A percentile compares a stretch with the other conserved stretches of the same genome.
phyloP scores from a whole-genome alignment of 2,888 invertebrate genomes.

The Odontocerum albicorne region DNA sequence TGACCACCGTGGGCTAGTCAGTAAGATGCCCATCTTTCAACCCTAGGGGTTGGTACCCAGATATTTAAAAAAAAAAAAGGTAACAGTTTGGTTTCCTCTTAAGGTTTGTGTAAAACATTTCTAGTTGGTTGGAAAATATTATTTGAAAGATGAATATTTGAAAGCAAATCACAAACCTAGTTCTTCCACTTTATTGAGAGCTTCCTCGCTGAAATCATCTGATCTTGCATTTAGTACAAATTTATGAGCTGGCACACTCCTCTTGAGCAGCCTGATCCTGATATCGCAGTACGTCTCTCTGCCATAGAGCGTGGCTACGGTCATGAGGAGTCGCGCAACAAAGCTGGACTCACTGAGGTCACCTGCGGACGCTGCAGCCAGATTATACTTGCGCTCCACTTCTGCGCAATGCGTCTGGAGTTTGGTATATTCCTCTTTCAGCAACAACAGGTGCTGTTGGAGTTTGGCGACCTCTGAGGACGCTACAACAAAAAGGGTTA shows the following conservation, averaged over 20 bases:
- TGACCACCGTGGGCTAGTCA: too few relatives aligned
- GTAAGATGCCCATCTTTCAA: too few relatives aligned
- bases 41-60: too few relatives aligned
- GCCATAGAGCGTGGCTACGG: slow-evolving; percentile 80
- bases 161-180: slow-evolving; percentile 70
- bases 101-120: too few relatives aligned
- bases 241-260: slow-evolving; percentile 80
- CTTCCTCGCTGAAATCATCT: slow-evolving; percentile 80
- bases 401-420: slow-evolving; percentile 80
- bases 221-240: slow-evolving; percentile 88
- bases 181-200: slow-evolving; percentile 65
- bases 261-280: slow-evolving; percentile 70
- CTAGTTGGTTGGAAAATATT: too few relatives aligned
- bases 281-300: slow-evolving; percentile 83
- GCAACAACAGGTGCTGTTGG: slow-evolving; percentile 81
- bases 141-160: too few relatives aligned
- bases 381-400: slow-evolving; percentile 81
- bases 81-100: too few relatives aligned
- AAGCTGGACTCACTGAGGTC: slow-evolving; percentile 75
- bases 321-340: slow-evolving; percentile 78
- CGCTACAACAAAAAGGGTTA: too few relatives aligned
- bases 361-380: slow-evolving; percentile 69
- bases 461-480: slow-evolving; percentile 66
- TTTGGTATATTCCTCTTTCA: slow-evolving; percentile 90
- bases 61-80: too few relatives aligned